Evolutionary conservation across 2,113 vertebrate species (phyloP).

Genomic region (Ctenodactylus gundi): DNA sequence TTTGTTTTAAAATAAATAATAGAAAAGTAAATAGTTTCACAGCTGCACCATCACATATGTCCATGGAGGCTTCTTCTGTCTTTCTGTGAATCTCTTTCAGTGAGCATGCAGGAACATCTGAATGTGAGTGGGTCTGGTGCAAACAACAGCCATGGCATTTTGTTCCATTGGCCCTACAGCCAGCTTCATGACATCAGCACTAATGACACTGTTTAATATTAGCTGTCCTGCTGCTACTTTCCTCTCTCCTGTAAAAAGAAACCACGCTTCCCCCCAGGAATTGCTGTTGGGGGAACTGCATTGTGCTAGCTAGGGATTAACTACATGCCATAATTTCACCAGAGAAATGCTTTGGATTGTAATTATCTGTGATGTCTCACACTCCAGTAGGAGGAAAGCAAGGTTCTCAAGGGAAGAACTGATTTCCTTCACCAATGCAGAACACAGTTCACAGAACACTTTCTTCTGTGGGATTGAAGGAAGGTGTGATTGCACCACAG

Average conservation of each 20-base stretch:
- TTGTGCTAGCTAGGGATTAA: slow-evolving; percentile 58
- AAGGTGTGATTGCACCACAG: background rate
- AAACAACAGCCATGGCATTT: background rate
- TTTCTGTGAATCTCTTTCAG: background rate
- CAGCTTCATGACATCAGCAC: slow-evolving; percentile 49
- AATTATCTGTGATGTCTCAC: slow-evolving; percentile 64
- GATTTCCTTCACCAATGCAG: slow-evolving; percentile 51
- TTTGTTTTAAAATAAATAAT: background rate
- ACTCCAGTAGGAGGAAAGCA: slow-evolving; percentile 16
- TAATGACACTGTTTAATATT: slow-evolving; percentile 63
- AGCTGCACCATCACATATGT: background rate
- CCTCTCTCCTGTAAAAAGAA: slow-evolving; percentile 61
- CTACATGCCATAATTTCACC: slow-evolving; percentile 58
- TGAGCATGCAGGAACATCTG: background rate
- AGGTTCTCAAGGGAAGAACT: slow-evolving; percentile 58
- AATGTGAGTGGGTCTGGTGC: background rate
- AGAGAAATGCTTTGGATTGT: slow-evolving; percentile 68
- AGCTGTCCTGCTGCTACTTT: slow-evolving; percentile 3
- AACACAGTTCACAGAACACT: slow-evolving; percentile 31
- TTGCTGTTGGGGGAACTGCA: slow-evolving; percentile 51
- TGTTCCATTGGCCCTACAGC: slow-evolving; percentile 49
- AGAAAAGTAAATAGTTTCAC: background rate
- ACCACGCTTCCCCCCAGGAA: slow-evolving; percentile 47
- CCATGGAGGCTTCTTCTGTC: background rate
- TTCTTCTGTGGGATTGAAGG: slow-evolving; percentile 24